These are phyloP conservation scores for Amiota mariae DNA, from an alignment of 2,888 invertebrate genomes.

Conservation along the genomic window DNA sequence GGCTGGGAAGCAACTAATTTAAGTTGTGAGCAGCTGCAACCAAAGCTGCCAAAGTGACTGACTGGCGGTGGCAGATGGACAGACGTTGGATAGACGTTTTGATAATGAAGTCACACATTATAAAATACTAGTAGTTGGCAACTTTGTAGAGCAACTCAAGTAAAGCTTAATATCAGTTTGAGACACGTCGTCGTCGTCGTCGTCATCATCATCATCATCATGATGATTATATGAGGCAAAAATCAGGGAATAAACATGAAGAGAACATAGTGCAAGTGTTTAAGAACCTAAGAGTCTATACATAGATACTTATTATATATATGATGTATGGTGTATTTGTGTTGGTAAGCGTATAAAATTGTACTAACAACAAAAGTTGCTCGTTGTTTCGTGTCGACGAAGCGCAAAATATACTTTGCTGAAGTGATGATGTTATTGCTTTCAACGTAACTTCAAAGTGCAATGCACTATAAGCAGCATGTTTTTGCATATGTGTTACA, in stretches of 20 bases:
- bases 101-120: slow-evolving; percentile 4
- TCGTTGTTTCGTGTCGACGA: slow-evolving; percentile 23
- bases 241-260: background rate
- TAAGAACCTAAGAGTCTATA: slow-evolving; percentile 26
- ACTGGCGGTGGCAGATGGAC: background rate
- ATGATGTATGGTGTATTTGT: slow-evolving; percentile 10
- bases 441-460: background rate
- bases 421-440: slow-evolving; percentile 14
- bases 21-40: slow-evolving; percentile 10
- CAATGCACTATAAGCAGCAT: slow-evolving; percentile 23
- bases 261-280: slow-evolving; percentile 13
- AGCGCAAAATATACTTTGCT: slow-evolving; percentile 22
- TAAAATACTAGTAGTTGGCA: slow-evolving; percentile 7
- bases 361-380: slow-evolving; percentile 43
- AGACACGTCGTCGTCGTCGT: background rate
- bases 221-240: background rate
- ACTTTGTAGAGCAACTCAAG: slow-evolving; percentile 2
- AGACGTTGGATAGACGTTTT: background rate
- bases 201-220: slow-evolving; percentile 8
- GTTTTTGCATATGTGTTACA: background rate
- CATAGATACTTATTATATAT: background rate
- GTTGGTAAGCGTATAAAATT: slow-evolving; percentile 34
- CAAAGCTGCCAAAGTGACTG: slow-evolving; percentile 4
- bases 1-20: slow-evolving; percentile 16
- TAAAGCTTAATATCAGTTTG: slow-evolving; percentile 3